Percentiles rank a stretch among this genome's conserved stretches.
These are phyloP conservation scores for Acrobasis repandana DNA, from an alignment of 2,888 invertebrate species.

Conservation along the genomic window DNA sequence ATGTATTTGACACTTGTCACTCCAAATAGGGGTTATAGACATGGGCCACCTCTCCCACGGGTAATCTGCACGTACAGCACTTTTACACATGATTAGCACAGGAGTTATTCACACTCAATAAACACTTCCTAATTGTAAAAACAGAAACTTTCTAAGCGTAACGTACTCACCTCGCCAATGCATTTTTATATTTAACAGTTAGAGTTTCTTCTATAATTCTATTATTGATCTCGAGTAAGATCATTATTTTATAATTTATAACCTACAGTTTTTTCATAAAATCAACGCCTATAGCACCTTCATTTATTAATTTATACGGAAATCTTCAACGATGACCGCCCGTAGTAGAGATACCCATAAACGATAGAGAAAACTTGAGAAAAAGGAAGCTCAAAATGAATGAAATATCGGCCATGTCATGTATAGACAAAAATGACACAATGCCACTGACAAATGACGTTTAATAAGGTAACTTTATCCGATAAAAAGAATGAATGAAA, in stretches of 20 bases:
- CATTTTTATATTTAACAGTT: conserved; percentile 97
- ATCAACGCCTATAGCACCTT: conserved; percentile 82
- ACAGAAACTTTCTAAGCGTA: conserved; percentile 80
- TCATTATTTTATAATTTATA: conserved; percentile 88
- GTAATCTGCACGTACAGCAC: conserved; percentile 37
- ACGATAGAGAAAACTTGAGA: conserved; percentile 59
- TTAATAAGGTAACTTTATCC: not conserved
- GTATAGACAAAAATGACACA: conserved; percentile 49
- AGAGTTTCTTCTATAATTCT: conserved; percentile 99
- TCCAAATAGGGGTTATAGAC: conserved; percentile 67
- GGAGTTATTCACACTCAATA: conserved; percentile 44
- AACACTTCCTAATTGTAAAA: conserved; percentile 63
- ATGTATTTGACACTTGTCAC: conserved; percentile 76
- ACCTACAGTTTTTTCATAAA: conserved; percentile 81
- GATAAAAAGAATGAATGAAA: not conserved
- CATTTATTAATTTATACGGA: conserved; percentile 79
- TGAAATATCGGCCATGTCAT: conserved; percentile 68
- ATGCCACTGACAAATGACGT: conserved; percentile 4
- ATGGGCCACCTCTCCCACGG: conserved; percentile 49
- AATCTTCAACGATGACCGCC: conserved; percentile 75
- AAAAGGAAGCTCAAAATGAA: conserved; percentile 71
- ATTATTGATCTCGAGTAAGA: conserved; percentile 99
- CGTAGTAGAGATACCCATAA: conserved; percentile 69
- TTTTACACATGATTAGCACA: conserved; percentile 35
- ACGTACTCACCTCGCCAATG: conserved; percentile 95